phyloP scores from a whole-genome alignment of 2,797 vertebrate genomes.

The Enteromius anoplus region DNA sequence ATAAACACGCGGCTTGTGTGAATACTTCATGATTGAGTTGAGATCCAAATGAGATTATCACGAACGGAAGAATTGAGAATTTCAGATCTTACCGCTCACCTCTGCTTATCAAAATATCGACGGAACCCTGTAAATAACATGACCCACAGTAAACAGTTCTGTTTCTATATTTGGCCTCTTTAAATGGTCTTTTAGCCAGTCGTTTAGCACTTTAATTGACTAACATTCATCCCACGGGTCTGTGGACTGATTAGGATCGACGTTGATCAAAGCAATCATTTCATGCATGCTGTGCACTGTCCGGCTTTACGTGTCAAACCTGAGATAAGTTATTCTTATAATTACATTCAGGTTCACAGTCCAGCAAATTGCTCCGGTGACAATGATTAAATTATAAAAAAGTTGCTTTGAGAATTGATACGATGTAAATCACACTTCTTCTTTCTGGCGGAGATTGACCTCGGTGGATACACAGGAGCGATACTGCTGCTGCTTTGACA shows the following conservation, averaged over 20 bases:
- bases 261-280: constrained; percentile 38
- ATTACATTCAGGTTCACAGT: constrained; percentile 17
- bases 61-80: not conserved
- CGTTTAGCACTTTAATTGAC: constrained; percentile 26
- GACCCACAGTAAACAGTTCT: constrained; percentile 33
- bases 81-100: constrained; percentile 13
- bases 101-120: constrained; percentile 43
- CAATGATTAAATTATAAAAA: constrained; percentile 22
- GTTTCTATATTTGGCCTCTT: constrained; percentile 37
- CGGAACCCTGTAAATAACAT: constrained; percentile 26
- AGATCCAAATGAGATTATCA: constrained; percentile 23
- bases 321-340: constrained; percentile 23
- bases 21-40: constrained; percentile 23
- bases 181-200: constrained; percentile 22
- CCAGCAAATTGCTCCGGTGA: constrained; percentile 16
- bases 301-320: constrained; percentile 21
- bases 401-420: constrained; percentile 29
- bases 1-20: constrained; percentile 31
- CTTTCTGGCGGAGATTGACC: not conserved
- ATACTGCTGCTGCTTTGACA: constrained; percentile 41
- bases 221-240: constrained; percentile 31
- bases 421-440: not conserved
- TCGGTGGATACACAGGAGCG: not conserved
- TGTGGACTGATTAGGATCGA: constrained; percentile 33
- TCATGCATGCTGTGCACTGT: constrained; percentile 28